phyloP scores from a whole-genome alignment of 1,140 invertebrate genomes.

The Drosophila nikananu region DNA sequence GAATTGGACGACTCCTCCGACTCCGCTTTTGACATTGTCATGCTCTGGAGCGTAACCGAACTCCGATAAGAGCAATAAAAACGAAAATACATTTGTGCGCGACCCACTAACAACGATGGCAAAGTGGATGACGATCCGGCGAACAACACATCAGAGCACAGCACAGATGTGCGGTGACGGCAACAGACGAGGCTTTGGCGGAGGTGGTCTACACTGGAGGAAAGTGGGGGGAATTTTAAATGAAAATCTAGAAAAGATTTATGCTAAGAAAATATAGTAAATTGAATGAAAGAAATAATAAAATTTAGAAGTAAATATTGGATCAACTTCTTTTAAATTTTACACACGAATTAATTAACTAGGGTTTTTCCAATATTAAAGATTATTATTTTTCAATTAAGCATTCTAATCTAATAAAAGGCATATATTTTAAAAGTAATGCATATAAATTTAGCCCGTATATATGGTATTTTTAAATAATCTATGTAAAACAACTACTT shows the following conservation, averaged over 20 bases:
- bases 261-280: background rate
- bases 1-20: conserved; percentile 28
- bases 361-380: too few species aligned
- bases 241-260: too few species aligned
- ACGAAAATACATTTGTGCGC: conserved; percentile 65
- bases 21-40: conserved; percentile 72
- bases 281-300: background rate
- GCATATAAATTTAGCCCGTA: too few species aligned
- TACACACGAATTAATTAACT: too few species aligned
- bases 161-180: conserved; percentile 51
- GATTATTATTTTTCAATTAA: too few species aligned
- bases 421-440: too few species aligned
- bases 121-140: conserved; percentile 40
- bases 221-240: background rate
- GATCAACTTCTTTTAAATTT: too few species aligned
- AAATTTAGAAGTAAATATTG: background rate
- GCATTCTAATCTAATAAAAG: too few species aligned
- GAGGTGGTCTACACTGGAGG: conserved; percentile 40
- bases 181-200: conserved; percentile 14
- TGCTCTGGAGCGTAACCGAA: conserved; percentile 82
- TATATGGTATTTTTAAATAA: too few species aligned
- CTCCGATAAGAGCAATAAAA: conserved; percentile 85
- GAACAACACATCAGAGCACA: conserved; percentile 37
- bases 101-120: conserved; percentile 46
- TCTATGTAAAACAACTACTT: too few species aligned